Percentiles rank a stretch among this genome's conserved stretches.
phyloP scores from a whole-genome alignment of 1,140 invertebrate species.

The Trichonephila clavata region DNA sequence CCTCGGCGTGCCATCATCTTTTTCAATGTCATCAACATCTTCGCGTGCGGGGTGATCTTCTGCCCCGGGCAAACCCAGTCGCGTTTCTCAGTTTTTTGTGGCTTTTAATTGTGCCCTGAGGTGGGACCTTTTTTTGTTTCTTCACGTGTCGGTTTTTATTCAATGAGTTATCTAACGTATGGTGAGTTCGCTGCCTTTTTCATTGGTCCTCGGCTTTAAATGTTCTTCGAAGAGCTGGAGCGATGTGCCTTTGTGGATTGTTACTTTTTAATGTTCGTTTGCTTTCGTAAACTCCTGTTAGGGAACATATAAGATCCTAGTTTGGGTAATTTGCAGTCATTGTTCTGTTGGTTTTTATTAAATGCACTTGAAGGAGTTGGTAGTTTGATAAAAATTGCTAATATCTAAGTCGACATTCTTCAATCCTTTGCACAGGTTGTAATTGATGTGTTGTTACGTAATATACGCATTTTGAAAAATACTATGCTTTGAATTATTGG shows the following conservation, averaged over 20 bases:
- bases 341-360: too few species aligned
- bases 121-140: slow-evolving; percentile 50
- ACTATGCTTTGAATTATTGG: too few species aligned
- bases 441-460: too few species aligned
- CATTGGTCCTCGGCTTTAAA: slow-evolving; percentile 33
- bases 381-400: too few species aligned
- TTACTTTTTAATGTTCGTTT: slow-evolving; percentile 56
- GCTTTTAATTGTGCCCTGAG: slow-evolving; percentile 70
- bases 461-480: too few species aligned
- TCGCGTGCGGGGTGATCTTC: slow-evolving; percentile 35
- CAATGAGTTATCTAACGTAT: slow-evolving; percentile 39
- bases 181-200: slow-evolving; percentile 55
- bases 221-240: slow-evolving; percentile 31
- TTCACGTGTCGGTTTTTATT: slow-evolving; percentile 50
- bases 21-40: slow-evolving; percentile 69
- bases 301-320: slow-evolving; percentile 10
- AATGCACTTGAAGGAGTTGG: too few species aligned
- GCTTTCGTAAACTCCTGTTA: not conserved
- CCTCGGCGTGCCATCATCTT: not conserved
- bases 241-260: slow-evolving; percentile 9
- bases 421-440: too few species aligned
- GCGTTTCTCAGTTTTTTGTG: slow-evolving; percentile 64
- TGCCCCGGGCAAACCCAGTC: slow-evolving; percentile 59
- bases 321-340: not conserved
- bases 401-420: too few species aligned